These are phyloP conservation scores for Contarinia nasturtii DNA, from an alignment of 1,140 invertebrate genomes.

Conservation along the genomic window DNA sequence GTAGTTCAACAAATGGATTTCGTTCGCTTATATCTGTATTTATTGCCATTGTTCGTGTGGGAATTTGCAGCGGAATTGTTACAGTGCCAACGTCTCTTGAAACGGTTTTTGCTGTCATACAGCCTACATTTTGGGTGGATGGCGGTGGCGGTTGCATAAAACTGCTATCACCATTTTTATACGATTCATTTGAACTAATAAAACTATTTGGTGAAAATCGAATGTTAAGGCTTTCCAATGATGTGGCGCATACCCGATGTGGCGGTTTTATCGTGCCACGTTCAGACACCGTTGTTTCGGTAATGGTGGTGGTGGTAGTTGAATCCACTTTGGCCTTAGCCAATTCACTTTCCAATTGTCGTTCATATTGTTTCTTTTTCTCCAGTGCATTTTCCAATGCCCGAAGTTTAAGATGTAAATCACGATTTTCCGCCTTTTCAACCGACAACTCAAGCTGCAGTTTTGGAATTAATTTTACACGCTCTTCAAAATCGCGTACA, in stretches of 20 bases:
- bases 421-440: conserved; percentile 1
- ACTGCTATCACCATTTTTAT: conserved; percentile 7
- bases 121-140: conserved; percentile 35
- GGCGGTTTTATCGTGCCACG: conserved; percentile 23
- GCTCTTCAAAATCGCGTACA: conserved; percentile 63
- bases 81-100: background rate
- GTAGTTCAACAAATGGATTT: too few species aligned
- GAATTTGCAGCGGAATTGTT: background rate
- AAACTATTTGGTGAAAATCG: background rate
- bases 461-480: conserved; percentile 66
- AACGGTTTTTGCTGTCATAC: conserved; percentile 25
- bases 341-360: too few species aligned
- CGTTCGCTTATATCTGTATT: background rate
- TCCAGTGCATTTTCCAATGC: conserved; percentile 38
- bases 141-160: background rate
- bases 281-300: too few species aligned
- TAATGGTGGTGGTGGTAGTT: background rate
- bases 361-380: too few species aligned
- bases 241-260: conserved; percentile 18
- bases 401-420: conserved; percentile 40
- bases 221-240: conserved; percentile 14
- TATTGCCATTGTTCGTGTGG: background rate
- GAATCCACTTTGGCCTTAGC: too few species aligned
- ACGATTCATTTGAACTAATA: conserved; percentile 3
- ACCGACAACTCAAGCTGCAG: conserved; percentile 28